A percentile compares a stretch with the other conserved stretches of the same genome.
Evolutionary conservation across 2,113 vertebrate species (phyloP).

Genomic region (Forbesichthys agassizii): DNA sequence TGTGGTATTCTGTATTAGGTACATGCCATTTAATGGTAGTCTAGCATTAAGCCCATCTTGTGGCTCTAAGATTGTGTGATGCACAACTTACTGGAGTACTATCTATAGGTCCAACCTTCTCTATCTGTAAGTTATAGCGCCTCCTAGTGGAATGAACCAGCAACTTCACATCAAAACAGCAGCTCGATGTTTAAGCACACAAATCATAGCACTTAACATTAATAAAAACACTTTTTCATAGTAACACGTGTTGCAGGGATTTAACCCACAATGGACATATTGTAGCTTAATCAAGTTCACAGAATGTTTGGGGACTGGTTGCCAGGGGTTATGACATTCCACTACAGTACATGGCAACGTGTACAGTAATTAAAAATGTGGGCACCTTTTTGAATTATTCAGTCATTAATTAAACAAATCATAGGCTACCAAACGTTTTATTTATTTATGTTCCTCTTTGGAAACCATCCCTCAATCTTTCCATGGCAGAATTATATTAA

Average conservation of each 20-base stretch:
- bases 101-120: background rate
- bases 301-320: too few species aligned
- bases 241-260: too few species aligned
- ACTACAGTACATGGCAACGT: background rate
- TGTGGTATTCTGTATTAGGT: background rate
- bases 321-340: background rate
- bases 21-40: too few species aligned
- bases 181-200: conserved; percentile 43
- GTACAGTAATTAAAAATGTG: background rate
- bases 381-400: too few species aligned
- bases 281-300: too few species aligned
- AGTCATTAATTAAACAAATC: background rate
- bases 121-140: background rate
- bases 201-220: background rate
- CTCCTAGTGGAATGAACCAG: background rate
- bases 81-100: too few species aligned
- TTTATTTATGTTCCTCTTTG: background rate
- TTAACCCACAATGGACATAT: background rate
- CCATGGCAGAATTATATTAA: conserved; percentile 30
- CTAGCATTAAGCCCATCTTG: too few species aligned
- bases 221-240: too few species aligned
- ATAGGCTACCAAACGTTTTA: background rate
- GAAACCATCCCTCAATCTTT: background rate
- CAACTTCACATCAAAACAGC: background rate
- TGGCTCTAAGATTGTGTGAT: too few species aligned